Evolutionary conservation across 1,140 invertebrate species (phyloP).

Genomic region (Cepaea nemoralis): DNA sequence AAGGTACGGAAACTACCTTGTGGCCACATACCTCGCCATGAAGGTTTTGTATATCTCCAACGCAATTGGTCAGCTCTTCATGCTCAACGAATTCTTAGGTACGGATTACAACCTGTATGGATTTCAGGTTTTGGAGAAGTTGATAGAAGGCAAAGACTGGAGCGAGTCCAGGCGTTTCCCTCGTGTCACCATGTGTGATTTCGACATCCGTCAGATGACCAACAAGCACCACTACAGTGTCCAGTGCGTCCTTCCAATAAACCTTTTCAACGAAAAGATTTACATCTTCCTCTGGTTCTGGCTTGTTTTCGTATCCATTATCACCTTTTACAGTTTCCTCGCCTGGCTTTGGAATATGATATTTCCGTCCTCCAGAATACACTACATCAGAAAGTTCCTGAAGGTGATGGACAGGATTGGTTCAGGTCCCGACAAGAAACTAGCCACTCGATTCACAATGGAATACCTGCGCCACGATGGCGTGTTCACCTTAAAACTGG

Average conservation of each 20-base stretch:
- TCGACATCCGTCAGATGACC: slow-evolving; percentile 73
- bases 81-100: slow-evolving; percentile 74
- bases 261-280: slow-evolving; percentile 76
- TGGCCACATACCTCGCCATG: slow-evolving; percentile 73
- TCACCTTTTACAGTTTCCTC: slow-evolving; percentile 71
- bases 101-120: slow-evolving; percentile 74
- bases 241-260: slow-evolving; percentile 75
- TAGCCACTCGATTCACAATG: slow-evolving; percentile 63
- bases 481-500: slow-evolving; percentile 66
- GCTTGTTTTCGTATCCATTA: slow-evolving; percentile 74
- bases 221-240: slow-evolving; percentile 74
- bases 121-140: slow-evolving; percentile 73
- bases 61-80: slow-evolving; percentile 74
- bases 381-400: slow-evolving; percentile 71
- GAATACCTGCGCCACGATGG: slow-evolving; percentile 70
- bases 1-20: slow-evolving; percentile 74
- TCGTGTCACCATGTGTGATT: slow-evolving; percentile 75
- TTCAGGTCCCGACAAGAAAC: slow-evolving; percentile 64
- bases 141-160: slow-evolving; percentile 72
- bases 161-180: slow-evolving; percentile 72
- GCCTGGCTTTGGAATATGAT: slow-evolving; percentile 70
- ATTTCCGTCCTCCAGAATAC: slow-evolving; percentile 67
- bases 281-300: slow-evolving; percentile 76
- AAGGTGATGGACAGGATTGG: slow-evolving; percentile 69
- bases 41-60: slow-evolving; percentile 74